Evolutionary conservation across 2,113 vertebrate species (phyloP).

Genomic region (Ploceus nigricollis): DNA sequence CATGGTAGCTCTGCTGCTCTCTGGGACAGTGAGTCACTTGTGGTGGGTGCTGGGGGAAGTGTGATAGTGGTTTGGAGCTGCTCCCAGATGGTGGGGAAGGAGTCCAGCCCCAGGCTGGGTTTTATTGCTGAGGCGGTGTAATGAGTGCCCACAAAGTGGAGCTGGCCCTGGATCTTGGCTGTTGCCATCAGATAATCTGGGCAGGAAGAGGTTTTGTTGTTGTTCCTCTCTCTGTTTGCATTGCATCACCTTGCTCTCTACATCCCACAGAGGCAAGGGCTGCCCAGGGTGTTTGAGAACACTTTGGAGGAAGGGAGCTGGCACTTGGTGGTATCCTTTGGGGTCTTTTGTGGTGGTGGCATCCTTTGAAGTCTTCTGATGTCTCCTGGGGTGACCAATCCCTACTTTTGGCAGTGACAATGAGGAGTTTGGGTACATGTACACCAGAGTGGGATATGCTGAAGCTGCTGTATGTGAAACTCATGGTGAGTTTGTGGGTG

Average conservation of each 20-base stretch:
- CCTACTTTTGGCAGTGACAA: not conserved
- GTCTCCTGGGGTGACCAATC: not conserved
- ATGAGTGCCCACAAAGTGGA: not conserved
- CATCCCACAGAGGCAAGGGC: not conserved
- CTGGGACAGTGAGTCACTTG: not conserved
- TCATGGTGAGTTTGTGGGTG: not conserved
- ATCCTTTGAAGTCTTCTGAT: not conserved
- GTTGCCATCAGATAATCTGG: not conserved
- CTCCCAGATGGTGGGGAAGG: not conserved
- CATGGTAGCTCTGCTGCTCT: accelerated
- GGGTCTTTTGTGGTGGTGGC: not conserved
- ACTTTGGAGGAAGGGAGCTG: not conserved
- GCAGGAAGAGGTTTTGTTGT: not conserved
- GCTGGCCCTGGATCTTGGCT: not conserved
- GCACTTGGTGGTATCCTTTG: not conserved
- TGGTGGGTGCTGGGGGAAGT: not conserved
- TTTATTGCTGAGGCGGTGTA: not conserved
- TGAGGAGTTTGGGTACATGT: not conserved
- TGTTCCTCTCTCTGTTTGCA: not conserved
- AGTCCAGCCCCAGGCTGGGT: not conserved
- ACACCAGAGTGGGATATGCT: accelerated
- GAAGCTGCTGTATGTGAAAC: not conserved
- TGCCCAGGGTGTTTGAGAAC: not conserved
- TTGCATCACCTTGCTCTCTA: not conserved
- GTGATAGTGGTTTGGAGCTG: not conserved